Base-by-base conservation (phyloP, 2,113 vertebrate species). In the Toxotes jaculatrix region DNA sequence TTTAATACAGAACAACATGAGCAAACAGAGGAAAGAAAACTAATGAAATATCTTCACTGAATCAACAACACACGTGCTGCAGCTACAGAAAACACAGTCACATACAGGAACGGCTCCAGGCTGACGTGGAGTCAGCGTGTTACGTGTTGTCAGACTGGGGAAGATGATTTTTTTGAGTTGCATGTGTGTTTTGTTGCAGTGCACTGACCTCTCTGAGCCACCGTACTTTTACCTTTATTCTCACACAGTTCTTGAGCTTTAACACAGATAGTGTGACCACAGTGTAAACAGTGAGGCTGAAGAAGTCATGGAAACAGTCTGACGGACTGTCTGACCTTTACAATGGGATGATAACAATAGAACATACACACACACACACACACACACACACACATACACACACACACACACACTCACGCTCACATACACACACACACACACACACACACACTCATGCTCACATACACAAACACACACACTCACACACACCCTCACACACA, bases 321-420 rank as follows among this genome's bases (percentile, higher is more conserved):
- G 80, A 74, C 62, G n/a, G 62, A 61, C 43, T 36, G 76, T 86
- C 83, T 83, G 84, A 80, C 87, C 69, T 71, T 74, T 74, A 81
- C 57, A 17, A 0, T 40, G 40, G 62, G 17, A 63, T 62, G 78
- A 68, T 74, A 63, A 68, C 74, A 43, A 57, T 3, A 72, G 3
- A 70, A 42, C 27, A 27, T 27, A 55, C 53, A 55, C n/a, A 55
- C 53, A 23, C 53, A 27, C 53, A 55, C 51, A 55, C 53, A 72
- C 61, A 76, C 64, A 63, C 57, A 56, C 60, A 59, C 69, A 56
- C 68, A 36, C 14, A 67, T 7, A 55, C 53, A 55, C n/a, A 55
- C 53, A 23, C 53, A 27, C 53, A 55, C 51, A 55, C 53, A 72
- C 61, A 76, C 64, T 59, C 57, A 56, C 60, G 53, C 69, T 49